Base-by-base conservation (phyloP, 2,888 invertebrate genomes). In the Eupithecia tripunctaria region DNA sequence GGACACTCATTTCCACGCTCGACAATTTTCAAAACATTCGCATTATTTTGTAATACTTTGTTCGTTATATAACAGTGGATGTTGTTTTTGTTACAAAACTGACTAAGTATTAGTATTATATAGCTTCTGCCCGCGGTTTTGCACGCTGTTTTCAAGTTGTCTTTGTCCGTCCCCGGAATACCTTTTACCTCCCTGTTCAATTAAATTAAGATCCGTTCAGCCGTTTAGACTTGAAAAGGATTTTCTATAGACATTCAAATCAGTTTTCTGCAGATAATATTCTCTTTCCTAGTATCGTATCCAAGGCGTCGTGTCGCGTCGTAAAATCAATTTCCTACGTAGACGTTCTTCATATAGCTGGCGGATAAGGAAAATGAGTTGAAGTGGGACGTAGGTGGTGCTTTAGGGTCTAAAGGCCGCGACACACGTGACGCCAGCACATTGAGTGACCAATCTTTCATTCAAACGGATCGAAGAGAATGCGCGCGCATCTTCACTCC, bases 381-480 rank as follows among this genome's bases (percentile, higher is more conserved):
- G 41, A 59, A 63, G 71, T 69, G 25, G 41, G 63, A 60, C 51
- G 18, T 70, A 38, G 38, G 60, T 56, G 10, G 63, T 68, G 62
- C 25, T 64, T 15, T 36, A 67, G 71, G 70, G 65, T 70, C 68
- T 79, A 74, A 74, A 76, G 75, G 72, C 68, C 69, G 64, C 60
- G 64, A 47, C 82, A 85, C 83, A 85, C 85, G 84, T 84, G 85
- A 82, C 83, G 80, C 77, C 82, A 81, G 80, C 80, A 82, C 82
- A 81, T 81, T 84, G 84, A 86, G 87, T 88, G 88, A 86, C 88
- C 86, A 85, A 85, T 84, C 85, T 87, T 91, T 92, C 92, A 92
- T 93, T 92, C 89, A 93, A 86, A 88, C 84, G 80, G 93, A 93
- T 93, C 93, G 93, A 91, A 89, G 89, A 79, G 81, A 76, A 67